A percentile compares a stretch with the other conserved stretches of the same genome.
These are phyloP conservation scores for Heterocephalus glaber DNA, from an alignment of 2,113 vertebrate genomes.

Conservation along the genomic window DNA sequence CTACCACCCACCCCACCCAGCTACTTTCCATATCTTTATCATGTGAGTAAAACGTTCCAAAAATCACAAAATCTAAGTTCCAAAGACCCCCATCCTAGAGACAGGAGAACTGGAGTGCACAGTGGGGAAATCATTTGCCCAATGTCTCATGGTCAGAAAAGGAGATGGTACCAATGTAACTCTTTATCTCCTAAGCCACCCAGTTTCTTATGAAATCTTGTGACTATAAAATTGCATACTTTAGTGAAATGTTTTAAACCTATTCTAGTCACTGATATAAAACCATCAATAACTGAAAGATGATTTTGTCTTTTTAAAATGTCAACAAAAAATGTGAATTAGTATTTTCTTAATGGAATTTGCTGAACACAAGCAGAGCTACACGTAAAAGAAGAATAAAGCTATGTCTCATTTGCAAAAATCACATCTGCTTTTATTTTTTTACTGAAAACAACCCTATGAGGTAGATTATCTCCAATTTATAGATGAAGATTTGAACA, in stretches of 20 bases:
- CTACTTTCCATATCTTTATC: not conserved
- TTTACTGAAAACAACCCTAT: conserved; percentile 28
- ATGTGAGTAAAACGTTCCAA: not conserved
- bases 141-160: conserved; percentile 27
- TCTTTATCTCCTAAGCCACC: not conserved
- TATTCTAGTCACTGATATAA: not conserved
- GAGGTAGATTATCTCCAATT: conserved; percentile 16
- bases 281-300: not conserved
- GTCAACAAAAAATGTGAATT: not conserved
- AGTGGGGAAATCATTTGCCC: not conserved
- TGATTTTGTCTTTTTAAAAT: conserved; percentile 12
- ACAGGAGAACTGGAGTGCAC: not conserved
- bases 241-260: conserved; percentile 46
- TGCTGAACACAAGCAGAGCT: conserved; percentile 10
- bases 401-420: not conserved
- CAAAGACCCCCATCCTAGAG: not conserved
- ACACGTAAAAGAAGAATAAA: conserved; percentile 31
- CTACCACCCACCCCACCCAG: not conserved
- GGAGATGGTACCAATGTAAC: not conserved
- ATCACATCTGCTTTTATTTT: not conserved
- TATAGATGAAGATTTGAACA: conserved; percentile 18
- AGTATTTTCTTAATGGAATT: conserved; percentile 16
- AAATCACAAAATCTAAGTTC: conserved; percentile 4
- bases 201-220: conserved; percentile 3
- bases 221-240: not conserved